Evolutionary conservation across 2,113 vertebrate species (phyloP), one percentile per base, ranked within the genome.

Genomic region (Saguinus midas): DNA sequence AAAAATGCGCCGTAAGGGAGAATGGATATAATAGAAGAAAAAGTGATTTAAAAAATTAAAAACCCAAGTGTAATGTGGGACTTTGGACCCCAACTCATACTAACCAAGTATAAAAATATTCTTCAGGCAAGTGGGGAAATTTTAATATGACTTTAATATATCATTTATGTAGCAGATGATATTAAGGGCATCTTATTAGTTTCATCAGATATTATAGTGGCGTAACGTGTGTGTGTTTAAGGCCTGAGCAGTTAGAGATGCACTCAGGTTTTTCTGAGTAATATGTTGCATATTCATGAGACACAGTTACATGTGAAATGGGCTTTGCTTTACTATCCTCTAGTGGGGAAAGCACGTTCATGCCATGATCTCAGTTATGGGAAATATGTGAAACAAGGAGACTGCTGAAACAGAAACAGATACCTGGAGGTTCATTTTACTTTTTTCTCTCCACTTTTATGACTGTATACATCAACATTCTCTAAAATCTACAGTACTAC

Each of bases 221-320:
- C 4, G 50, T 64, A 64, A 78, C 32, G n/a, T 64, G 25, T 35
- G 66, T 14, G 18, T 57, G 16, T 45, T 14, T 64, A 48, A 80
- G 48, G 29, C 40, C 73, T 29, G 13, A 48, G 40, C 40, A 70
- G n/a, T 37, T 64, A 73, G 37, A 93, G 32, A 66, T 37, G n/a
- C 50, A 91, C 8, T 87, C 87, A 57, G 45, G 72, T 43, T 90
- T 90, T 92, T 78, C 87, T 95, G 27, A 86, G 88, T 40, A 68
- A 70, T 58, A n/a, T 2, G 50, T 48, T 40, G 61, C 55, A 87
- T 35, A 57, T 83, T 61, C 68, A 45, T 4, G 17, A 58, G 27
- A 40, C 7, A 45, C 8, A 90, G 64, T 96, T 52, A 83, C 27
- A 80, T 3, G 11, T 6, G 37, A 81, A 68, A 16, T 2, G 17